A percentile compares a stretch with the other conserved stretches of the same genome.
Conservation (phyloP, 2,113 vertebrate genomes). For the Porphyrio hochstetteri region DNA sequence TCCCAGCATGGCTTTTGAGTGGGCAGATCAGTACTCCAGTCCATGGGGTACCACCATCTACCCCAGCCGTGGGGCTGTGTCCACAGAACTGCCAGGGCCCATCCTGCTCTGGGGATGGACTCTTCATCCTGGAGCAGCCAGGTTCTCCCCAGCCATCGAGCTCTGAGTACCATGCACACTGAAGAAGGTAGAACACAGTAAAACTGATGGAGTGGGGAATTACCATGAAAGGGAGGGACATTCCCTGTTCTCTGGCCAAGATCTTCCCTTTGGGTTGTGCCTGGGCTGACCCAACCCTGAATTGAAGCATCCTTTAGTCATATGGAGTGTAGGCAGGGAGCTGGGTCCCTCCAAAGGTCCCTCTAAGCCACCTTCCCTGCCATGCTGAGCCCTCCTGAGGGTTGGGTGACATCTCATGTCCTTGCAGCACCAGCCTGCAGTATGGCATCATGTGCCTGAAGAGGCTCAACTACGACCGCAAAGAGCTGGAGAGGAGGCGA, state of each 20-base stretch:
- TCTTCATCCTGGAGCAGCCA: background rate
- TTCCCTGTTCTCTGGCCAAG: background rate
- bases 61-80: background rate
- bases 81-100: background rate
- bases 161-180: fast-evolving
- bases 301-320: background rate
- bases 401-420: background rate
- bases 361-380: background rate
- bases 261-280: background rate
- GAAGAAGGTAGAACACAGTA: background rate
- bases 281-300: background rate
- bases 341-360: background rate
- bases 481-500: constrained; percentile 90
- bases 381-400: background rate
- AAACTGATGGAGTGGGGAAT: background rate
- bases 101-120: background rate
- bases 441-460: constrained; percentile 98
- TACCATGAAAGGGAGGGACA: background rate
- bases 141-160: background rate
- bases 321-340: background rate
- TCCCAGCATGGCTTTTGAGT: no score
- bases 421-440: constrained; percentile 91
- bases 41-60: background rate
- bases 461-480: constrained; percentile 96
- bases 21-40: no score